phyloP scores from a whole-genome alignment of 2,797 vertebrate species.

The Phataginus tetradactyla region DNA sequence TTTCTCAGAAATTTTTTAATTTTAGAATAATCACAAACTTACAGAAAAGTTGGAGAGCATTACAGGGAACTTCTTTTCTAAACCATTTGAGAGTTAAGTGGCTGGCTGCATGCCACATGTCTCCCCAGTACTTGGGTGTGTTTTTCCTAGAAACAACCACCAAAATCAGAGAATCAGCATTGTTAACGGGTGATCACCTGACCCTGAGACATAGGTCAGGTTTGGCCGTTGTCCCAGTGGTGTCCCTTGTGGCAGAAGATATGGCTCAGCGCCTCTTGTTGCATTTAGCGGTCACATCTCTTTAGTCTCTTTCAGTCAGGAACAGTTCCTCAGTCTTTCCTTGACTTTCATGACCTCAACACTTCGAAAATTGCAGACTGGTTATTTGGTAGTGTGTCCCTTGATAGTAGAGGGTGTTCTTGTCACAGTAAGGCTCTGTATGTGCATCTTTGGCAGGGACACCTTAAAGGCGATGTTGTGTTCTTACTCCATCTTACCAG shows the following conservation, averaged over 20 bases:
- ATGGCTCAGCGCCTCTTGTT: neutral
- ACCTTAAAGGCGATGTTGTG: neutral
- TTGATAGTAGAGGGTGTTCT: neutral
- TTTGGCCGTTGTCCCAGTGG: neutral
- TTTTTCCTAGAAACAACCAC: neutral
- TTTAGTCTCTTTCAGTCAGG: neutral
- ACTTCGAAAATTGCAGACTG: neutral
- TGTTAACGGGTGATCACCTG: accelerated
- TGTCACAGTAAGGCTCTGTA: neutral
- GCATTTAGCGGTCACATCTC: neutral
- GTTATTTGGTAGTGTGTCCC: neutral
- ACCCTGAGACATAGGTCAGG: too few relatives aligned
- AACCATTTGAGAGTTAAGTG: neutral
- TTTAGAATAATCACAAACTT: neutral
- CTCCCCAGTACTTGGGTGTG: neutral
- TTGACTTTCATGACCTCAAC: neutral
- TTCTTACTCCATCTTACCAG: neutral
- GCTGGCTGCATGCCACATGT: neutral
- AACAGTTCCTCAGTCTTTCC: neutral
- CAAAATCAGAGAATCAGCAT: neutral
- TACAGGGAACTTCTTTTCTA: neutral
- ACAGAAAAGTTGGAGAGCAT: neutral
- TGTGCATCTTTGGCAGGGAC: neutral
- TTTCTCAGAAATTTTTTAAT: neutral
- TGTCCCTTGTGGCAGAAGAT: neutral